Percentiles rank a stretch among this genome's conserved stretches.
Evolutionary conservation across 1,140 invertebrate species (phyloP).

Genomic region (Monomorium pharaonis): DNA sequence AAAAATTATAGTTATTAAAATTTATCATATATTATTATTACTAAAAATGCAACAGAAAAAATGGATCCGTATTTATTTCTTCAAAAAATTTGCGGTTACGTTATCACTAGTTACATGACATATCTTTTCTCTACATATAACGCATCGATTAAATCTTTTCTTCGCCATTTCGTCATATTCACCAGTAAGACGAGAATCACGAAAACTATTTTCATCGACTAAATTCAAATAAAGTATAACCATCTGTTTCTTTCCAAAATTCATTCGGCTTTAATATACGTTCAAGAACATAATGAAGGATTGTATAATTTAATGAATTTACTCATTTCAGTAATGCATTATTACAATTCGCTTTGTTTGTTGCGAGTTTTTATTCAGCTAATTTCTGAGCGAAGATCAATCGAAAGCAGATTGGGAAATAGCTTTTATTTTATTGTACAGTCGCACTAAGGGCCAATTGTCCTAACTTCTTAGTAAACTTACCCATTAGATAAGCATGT

Average conservation of each 20-base stretch:
- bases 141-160: conserved; percentile 37
- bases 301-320: conserved; percentile 40
- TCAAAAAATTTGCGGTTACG: conserved; percentile 42
- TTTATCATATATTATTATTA: conserved; percentile 78
- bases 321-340: conserved; percentile 30
- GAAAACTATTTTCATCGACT: conserved; percentile 3
- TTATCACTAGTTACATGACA: conserved; percentile 48
- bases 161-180: conserved; percentile 31
- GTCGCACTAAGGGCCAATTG: background rate
- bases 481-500: too few species aligned
- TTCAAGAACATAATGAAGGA: conserved; percentile 14
- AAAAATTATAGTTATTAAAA: conserved; percentile 79
- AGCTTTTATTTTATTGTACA: background rate
- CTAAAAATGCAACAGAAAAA: conserved; percentile 72
- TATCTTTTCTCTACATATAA: conserved; percentile 48
- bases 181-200: conserved; percentile 43
- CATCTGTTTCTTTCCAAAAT: background rate
- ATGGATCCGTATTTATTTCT: conserved; percentile 50
- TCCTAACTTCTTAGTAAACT: too few species aligned
- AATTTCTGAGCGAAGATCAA: conserved; percentile 54
- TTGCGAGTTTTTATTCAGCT: conserved; percentile 20
- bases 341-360: conserved; percentile 45
- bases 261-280: background rate
- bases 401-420: conserved; percentile 35
- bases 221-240: conserved; percentile 14